phyloP scores from a whole-genome alignment of 1,140 invertebrate species.

The Drosophila kohkoa region DNA sequence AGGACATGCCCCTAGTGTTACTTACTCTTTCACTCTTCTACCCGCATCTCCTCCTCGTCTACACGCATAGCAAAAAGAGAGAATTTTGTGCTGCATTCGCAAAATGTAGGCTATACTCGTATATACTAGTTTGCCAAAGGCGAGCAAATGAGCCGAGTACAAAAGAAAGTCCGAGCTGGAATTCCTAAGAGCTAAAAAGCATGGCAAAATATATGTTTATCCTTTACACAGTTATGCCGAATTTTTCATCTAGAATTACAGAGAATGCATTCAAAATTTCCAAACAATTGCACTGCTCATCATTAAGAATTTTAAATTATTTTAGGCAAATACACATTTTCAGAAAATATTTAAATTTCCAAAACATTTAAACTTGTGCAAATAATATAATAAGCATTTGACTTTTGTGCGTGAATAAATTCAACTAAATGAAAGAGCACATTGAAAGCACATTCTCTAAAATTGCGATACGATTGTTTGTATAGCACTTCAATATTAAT shows the following conservation, averaged over 20 bases:
- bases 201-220: conserved; percentile 1
- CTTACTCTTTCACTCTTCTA: neutral
- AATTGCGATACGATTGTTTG: no score
- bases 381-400: no score
- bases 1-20: conserved; percentile 43
- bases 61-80: neutral
- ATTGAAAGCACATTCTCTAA: no score
- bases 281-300: no score
- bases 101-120: conserved; percentile 21
- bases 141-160: conserved; percentile 10
- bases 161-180: conserved; percentile 17
- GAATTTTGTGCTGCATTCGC: conserved; percentile 28
- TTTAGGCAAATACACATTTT: no score
- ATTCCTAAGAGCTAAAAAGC: neutral
- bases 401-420: no score
- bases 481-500: no score
- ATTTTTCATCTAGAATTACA: neutral
- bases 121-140: conserved; percentile 27
- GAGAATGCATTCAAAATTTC: neutral
- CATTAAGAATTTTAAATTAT: no score
- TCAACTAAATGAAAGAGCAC: no score
- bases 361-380: no score
- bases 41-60: no score
- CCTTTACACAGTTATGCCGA: neutral
- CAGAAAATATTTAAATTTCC: no score